phyloP scores from a whole-genome alignment of 2,888 invertebrate species.

The Invenusta paracnida region DNA sequence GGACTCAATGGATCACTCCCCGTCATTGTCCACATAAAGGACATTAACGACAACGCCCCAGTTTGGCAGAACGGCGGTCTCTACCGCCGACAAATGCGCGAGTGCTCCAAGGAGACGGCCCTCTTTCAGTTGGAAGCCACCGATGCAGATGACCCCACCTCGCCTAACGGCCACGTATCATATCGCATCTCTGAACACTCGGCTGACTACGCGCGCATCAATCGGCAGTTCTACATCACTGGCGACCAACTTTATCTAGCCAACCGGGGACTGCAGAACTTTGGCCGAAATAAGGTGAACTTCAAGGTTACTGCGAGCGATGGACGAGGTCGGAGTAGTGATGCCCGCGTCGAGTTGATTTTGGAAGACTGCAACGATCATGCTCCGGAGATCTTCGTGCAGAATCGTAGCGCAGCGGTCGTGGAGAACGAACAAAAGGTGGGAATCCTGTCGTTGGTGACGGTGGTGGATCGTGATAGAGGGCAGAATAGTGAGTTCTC shows the following conservation, averaged over 20 bases:
- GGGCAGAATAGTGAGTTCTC: slow-evolving; percentile 37
- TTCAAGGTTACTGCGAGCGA: slow-evolving; percentile 31
- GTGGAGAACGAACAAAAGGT: not conserved
- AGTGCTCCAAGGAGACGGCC: slow-evolving; percentile 4
- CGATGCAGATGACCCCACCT: slow-evolving; percentile 27
- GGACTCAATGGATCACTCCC: slow-evolving; percentile 40
- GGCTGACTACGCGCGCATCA: not conserved
- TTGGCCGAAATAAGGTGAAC: slow-evolving; percentile 1
- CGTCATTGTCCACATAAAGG: slow-evolving; percentile 47
- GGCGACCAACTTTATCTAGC: slow-evolving; percentile 18
- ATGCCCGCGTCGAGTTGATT: slow-evolving; percentile 28
- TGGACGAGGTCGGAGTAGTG: slow-evolving; percentile 28
- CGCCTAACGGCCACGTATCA: not conserved
- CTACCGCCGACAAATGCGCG: slow-evolving; percentile 30
- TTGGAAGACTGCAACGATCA: slow-evolving; percentile 37
- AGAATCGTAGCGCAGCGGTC: not conserved
- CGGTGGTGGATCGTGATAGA: slow-evolving; percentile 13
- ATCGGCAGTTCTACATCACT: slow-evolving; percentile 22
- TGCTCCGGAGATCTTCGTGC: slow-evolving; percentile 1
- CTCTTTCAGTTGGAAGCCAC: slow-evolving; percentile 19
- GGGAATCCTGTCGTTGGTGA: not conserved
- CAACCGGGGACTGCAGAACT: not conserved
- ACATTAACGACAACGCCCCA: slow-evolving; percentile 48
- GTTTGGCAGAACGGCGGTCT: slow-evolving; percentile 20
- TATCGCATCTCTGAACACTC: slow-evolving; percentile 32